These are phyloP conservation scores for Nerophis ophidion DNA, from an alignment of 2,113 vertebrate species.

Conservation along the genomic window DNA sequence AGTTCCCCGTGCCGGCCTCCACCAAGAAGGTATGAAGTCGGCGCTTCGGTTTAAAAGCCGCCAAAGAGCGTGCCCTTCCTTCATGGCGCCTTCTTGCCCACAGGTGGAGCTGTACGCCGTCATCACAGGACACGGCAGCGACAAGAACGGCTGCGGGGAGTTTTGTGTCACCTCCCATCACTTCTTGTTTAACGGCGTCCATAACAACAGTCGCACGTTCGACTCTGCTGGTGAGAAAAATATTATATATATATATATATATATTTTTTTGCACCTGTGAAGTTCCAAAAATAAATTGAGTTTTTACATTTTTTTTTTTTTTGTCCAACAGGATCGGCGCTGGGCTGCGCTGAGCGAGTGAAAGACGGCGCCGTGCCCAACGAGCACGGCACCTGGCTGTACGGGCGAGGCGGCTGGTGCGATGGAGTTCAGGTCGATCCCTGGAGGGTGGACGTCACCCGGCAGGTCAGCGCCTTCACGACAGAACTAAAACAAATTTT, in stretches of 20 bases:
- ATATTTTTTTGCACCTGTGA: not conserved
- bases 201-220: conserved; percentile 66
- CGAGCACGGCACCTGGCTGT: conserved; percentile 75
- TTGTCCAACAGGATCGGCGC: conserved; percentile 48
- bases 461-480: conserved; percentile 54
- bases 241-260: not conserved
- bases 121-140: conserved; percentile 74
- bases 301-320: too few species aligned
- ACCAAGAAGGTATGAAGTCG: conserved; percentile 60
- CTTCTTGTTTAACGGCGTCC: conserved; percentile 63
- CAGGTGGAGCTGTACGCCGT: conserved; percentile 75
- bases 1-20: conserved; percentile 54
- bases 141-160: conserved; percentile 70
- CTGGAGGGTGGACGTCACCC: conserved; percentile 71
- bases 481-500: not conserved
- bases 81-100: conserved; percentile 1
- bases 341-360: conserved; percentile 68
- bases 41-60: too few species aligned
- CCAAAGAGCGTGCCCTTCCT: too few species aligned
- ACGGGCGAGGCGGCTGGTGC: conserved; percentile 76
- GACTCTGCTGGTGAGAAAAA: conserved; percentile 54
- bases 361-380: conserved; percentile 72
- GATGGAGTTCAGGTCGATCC: conserved; percentile 73
- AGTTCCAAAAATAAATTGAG: too few species aligned
- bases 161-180: conserved; percentile 77